Evolutionary conservation across 2,113 vertebrate species (phyloP), one percentile per base, ranked within the genome.

Genomic region (Entelurus aequoreus): DNA sequence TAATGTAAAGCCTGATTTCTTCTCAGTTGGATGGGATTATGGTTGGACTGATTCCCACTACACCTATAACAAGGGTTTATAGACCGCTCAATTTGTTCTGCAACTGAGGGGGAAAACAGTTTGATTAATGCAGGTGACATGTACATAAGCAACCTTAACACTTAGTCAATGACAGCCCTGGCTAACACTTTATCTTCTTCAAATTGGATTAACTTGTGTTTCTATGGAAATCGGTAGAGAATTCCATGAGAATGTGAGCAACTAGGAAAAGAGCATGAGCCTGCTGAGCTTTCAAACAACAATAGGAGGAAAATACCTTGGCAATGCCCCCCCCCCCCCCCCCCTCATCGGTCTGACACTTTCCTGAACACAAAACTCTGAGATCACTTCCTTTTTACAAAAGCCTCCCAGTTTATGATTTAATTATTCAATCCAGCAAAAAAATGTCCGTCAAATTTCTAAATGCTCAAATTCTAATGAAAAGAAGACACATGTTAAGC

Each of bases 351-450:
- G 60, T 68, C 15, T 65, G 73, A 75, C 53, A 36, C 66, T 78
- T 86, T 88, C 87, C 87, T 86, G 84, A 71, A 66, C 74, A 73
- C 70, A 48, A 68, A 81, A 64, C 60, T 44, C 63, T 81, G 81
- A 87, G 63, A 58, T 82, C 69, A 86, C 86, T 86, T 90, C 88
- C 89, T 87, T 63, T 79, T 75, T 64, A 65, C 21, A 36, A 46
- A 38, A 61, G 35, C 66, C 62, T 48, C 36, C 47, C 50, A 9
- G 12, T 49, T 37, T 66, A 52, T 35, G 56, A 79, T 75, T 76
- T 74, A 28, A 42, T 9, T 11, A 47, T 53, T 62, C 63, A 38
- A 66, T 44, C 48, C 48, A 46, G 16, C 8, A 12, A 46, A 46
- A 46, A 46, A 46, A 28, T 3, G 28, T 3, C 28, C 28, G 28